These are phyloP conservation scores for Eupithecia exiguata DNA, from an alignment of 2,888 invertebrate genomes.

Conservation along the genomic window DNA sequence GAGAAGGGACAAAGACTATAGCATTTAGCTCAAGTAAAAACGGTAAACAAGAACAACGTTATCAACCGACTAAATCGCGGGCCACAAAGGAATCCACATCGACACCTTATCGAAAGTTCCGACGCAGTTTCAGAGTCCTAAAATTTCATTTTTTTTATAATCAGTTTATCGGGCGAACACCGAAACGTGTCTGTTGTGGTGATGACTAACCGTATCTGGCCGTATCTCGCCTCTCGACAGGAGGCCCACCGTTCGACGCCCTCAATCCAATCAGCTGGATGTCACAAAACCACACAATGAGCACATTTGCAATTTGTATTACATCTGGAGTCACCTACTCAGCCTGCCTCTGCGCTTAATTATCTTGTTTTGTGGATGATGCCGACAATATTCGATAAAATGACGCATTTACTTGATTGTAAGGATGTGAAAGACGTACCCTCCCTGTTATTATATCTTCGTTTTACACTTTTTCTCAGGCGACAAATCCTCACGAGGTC, in stretches of 20 bases:
- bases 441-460: constrained; percentile 81
- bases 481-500: constrained; percentile 80
- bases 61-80: constrained; percentile 67
- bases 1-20: constrained; percentile 56
- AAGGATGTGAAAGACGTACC: constrained; percentile 82
- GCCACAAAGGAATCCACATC: constrained; percentile 77
- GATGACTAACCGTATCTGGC: constrained; percentile 79
- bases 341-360: constrained; percentile 50
- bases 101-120: constrained; percentile 66
- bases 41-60: constrained; percentile 73
- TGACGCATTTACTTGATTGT: constrained; percentile 83
- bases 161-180: constrained; percentile 60
- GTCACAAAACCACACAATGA: constrained; percentile 59
- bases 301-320: constrained; percentile 45
- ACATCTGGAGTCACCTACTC: constrained; percentile 40
- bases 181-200: constrained; percentile 69
- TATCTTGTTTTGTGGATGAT: constrained; percentile 60
- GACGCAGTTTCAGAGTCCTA: constrained; percentile 61
- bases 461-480: constrained; percentile 75
- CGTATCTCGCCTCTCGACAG: constrained; percentile 70
- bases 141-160: constrained; percentile 54
- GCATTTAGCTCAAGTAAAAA: constrained; percentile 57
- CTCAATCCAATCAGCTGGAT: constrained; percentile 78
- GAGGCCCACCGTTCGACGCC: constrained; percentile 69
- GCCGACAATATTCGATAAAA: constrained; percentile 77